A percentile compares a stretch with the other conserved stretches of the same genome.
These are phyloP conservation scores for Bujurquina vittata DNA, from an alignment of 2,113 vertebrate species.

Conservation along the genomic window DNA sequence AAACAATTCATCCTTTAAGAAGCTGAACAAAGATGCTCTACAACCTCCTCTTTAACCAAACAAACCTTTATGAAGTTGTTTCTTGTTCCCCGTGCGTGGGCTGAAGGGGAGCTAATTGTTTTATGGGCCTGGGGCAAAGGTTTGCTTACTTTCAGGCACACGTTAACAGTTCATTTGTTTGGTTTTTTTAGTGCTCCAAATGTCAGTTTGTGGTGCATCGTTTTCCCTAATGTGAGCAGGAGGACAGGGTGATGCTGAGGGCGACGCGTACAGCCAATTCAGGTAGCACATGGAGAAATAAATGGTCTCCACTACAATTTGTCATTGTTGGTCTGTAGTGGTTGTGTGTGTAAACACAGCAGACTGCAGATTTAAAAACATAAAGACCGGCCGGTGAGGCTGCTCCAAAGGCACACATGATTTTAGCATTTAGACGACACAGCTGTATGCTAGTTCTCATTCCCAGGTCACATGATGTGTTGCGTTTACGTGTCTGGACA, in stretches of 20 bases:
- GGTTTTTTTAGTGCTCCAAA: slow-evolving; percentile 11
- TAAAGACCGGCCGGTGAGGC: not conserved
- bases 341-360: not conserved
- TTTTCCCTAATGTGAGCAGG: not conserved
- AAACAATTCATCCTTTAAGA: not conserved
- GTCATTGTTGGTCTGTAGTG: not conserved
- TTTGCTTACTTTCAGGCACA: slow-evolving; percentile 50
- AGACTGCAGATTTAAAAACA: not conserved
- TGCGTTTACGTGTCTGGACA: not conserved
- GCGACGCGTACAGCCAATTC: not conserved
- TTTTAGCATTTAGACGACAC: not conserved
- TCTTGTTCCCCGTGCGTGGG: not conserved
- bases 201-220: slow-evolving; percentile 44
- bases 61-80: not conserved
- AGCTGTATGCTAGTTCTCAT: not conserved
- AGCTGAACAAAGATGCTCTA: not conserved
- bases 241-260: not conserved
- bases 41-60: not conserved
- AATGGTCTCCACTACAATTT: not conserved
- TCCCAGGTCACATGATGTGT: rapidly evolving
- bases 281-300: not conserved
- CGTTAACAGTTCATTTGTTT: slow-evolving; percentile 16
- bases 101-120: slow-evolving; percentile 24
- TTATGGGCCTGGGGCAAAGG: slow-evolving; percentile 25
- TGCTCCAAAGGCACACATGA: not conserved